Conservation (phyloP, 1,140 invertebrate species). For the Drosophila cardini region DNA sequence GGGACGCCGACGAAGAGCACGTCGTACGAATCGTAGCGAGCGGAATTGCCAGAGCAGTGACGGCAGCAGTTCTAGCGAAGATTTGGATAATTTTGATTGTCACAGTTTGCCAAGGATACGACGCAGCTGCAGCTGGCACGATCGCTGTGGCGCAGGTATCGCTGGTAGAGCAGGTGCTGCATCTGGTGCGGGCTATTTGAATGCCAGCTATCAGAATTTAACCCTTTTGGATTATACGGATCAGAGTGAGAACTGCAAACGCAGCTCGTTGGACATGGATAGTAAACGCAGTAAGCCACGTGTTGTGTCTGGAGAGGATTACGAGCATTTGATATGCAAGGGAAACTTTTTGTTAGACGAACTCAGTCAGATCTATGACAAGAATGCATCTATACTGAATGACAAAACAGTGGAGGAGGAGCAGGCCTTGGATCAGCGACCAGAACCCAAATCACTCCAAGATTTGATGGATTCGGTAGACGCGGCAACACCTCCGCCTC, state of each 20-base stretch:
- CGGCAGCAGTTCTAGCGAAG: constrained; percentile 58
- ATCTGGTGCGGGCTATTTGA: constrained; percentile 61
- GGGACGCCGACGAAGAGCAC: constrained; percentile 51
- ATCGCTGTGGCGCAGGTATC: constrained; percentile 34
- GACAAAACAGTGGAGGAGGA: constrained; percentile 58
- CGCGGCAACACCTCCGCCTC: constrained; percentile 1
- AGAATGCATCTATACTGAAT: constrained; percentile 86
- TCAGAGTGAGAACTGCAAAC: constrained; percentile 37
- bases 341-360: constrained; percentile 83
- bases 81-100: constrained; percentile 48
- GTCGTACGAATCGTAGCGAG: constrained; percentile 23
- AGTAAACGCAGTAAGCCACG: constrained; percentile 26
- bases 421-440: not conserved
- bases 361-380: constrained; percentile 85
- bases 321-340: constrained; percentile 74
- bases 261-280: constrained; percentile 58
- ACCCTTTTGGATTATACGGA: constrained; percentile 75
- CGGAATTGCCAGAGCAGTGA: constrained; percentile 42
- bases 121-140: constrained; percentile 64
- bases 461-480: not conserved
- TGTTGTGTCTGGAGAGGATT: constrained; percentile 45
- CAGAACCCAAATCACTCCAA: not conserved
- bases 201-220: constrained; percentile 80
- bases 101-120: constrained; percentile 52
- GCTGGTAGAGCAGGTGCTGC: constrained; percentile 30